Percentiles rank a stretch among this genome's conserved stretches.
Evolutionary conservation across 2,113 vertebrate species (phyloP).

Genomic region (Lycaon pictus): DNA sequence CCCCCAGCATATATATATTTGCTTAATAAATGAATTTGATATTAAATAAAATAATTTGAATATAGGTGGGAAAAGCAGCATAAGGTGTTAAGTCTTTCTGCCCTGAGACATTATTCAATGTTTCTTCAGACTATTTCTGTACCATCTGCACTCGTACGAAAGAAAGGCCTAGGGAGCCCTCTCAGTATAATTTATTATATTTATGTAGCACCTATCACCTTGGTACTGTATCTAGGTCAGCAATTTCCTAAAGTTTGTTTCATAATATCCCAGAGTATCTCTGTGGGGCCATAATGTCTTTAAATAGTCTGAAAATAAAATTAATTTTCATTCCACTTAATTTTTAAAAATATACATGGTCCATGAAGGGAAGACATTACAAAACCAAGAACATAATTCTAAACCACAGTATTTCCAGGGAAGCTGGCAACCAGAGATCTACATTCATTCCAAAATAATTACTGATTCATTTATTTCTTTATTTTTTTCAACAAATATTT

Average conservation of each 20-base stretch:
- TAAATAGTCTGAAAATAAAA: slow-evolving; percentile 75
- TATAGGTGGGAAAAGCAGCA: slow-evolving; percentile 24
- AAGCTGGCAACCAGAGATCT: neutral
- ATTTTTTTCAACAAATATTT: neutral
- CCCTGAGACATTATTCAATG: slow-evolving; percentile 55
- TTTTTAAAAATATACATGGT: slow-evolving; percentile 56
- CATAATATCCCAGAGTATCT: slow-evolving; percentile 69
- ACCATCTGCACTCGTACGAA: neutral
- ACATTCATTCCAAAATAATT: neutral
- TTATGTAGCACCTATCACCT: slow-evolving; percentile 77
- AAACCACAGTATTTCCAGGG: neutral
- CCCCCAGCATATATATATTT: neutral
- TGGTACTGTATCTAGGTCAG: slow-evolving; percentile 77
- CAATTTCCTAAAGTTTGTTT: slow-evolving; percentile 76
- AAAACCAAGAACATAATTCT: neutral
- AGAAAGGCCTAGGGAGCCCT: slow-evolving; percentile 61
- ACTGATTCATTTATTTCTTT: neutral
- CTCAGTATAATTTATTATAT: slow-evolving; percentile 75
- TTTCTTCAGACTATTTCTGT: slow-evolving; percentile 70
- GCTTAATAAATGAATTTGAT: slow-evolving; percentile 11
- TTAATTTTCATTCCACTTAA: slow-evolving; percentile 67
- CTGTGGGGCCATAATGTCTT: slow-evolving; percentile 46
- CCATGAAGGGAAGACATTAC: neutral
- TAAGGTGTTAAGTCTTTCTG: slow-evolving; percentile 34
- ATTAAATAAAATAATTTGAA: slow-evolving; percentile 64